Percentiles rank a stretch among this genome's conserved stretches.
phyloP scores from a whole-genome alignment of 2,113 vertebrate genomes.

The Protobothrops mucrosquamatus region DNA sequence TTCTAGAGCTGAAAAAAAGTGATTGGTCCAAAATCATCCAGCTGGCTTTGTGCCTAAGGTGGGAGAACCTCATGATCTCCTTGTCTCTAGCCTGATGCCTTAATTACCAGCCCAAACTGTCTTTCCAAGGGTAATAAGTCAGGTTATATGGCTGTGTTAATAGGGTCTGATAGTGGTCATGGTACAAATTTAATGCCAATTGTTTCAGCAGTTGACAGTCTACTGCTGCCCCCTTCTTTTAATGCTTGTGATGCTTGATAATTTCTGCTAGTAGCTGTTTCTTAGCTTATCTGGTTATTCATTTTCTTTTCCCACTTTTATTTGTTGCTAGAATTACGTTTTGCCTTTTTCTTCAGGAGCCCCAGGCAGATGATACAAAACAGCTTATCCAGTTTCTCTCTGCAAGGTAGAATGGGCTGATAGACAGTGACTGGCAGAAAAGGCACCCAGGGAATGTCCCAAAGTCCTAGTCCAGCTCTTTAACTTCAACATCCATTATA shows the following conservation, averaged over 20 bases:
- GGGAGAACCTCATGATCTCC: neutral
- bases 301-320: no score
- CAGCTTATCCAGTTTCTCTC: neutral
- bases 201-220: neutral
- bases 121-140: neutral
- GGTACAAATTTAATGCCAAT: neutral
- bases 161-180: neutral
- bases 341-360: neutral
- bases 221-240: neutral
- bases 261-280: neutral
- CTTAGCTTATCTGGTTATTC: neutral
- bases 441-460: neutral
- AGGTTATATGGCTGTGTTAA: neutral
- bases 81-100: neutral
- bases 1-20: neutral
- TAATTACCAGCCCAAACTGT: neutral
- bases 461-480: neutral
- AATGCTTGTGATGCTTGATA: neutral
- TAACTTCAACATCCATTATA: neutral
- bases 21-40: neutral
- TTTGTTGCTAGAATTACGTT: no score
- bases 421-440: neutral
- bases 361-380: neutral
- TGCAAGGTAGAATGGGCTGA: neutral
- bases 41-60: neutral